A percentile compares a stretch with the other conserved stretches of the same genome.
These are phyloP conservation scores for Microchrysa polita DNA, from an alignment of 2,888 invertebrate species.

Conservation along the genomic window DNA sequence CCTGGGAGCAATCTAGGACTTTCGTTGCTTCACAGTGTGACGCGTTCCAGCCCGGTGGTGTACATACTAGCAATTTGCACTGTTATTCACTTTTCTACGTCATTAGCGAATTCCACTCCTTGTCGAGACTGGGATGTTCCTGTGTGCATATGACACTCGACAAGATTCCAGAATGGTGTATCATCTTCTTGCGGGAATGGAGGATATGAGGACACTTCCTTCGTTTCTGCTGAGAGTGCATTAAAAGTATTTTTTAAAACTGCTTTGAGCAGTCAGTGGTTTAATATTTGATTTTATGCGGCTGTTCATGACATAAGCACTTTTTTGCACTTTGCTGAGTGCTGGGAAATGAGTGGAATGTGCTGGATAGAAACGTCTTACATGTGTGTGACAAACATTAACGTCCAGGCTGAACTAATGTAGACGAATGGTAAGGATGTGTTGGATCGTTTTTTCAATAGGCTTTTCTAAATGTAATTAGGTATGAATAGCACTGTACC, in stretches of 20 bases:
- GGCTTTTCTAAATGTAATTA: no score
- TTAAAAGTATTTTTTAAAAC: conserved; percentile 13
- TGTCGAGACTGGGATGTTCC: conserved; percentile 5
- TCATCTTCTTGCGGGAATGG: background rate
- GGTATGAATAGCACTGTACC: no score
- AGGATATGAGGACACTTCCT: conserved; percentile 25
- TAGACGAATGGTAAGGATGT: conserved; percentile 18
- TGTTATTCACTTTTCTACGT: conserved; percentile 44
- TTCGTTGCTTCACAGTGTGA: background rate
- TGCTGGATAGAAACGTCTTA: background rate
- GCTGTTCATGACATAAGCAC: background rate
- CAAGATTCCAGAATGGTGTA: conserved; percentile 14
- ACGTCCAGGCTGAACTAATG: no score
- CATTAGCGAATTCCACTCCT: conserved; percentile 37
- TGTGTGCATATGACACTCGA: conserved; percentile 40
- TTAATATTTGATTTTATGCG: conserved; percentile 16
- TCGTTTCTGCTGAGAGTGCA: conserved; percentile 24
- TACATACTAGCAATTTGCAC: conserved; percentile 7
- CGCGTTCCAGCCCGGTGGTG: background rate
- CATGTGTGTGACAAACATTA: background rate
- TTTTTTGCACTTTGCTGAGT: background rate
- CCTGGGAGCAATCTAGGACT: background rate
- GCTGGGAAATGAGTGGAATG: background rate
- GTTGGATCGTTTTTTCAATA: no score
- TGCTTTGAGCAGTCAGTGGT: conserved; percentile 15